phyloP scores from a whole-genome alignment of 2,113 vertebrate species.

The Caloenas nicobarica region DNA sequence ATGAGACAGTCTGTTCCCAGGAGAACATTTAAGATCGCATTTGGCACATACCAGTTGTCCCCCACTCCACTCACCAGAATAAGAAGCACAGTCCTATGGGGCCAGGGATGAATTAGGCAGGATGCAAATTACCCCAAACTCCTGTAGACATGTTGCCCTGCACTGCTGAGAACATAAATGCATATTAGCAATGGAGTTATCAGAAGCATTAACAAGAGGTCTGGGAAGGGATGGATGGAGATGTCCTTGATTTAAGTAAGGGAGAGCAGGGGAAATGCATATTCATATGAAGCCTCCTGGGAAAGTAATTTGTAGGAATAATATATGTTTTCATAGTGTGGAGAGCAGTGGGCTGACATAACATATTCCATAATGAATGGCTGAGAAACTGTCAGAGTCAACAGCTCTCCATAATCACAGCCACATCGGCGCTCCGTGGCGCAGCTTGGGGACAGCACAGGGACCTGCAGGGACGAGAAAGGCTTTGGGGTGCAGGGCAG shows the following conservation, averaged over 20 bases:
- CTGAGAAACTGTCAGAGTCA: background rate
- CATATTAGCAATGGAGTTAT: background rate
- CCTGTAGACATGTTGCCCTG: background rate
- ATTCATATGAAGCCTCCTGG: background rate
- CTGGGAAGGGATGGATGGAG: background rate
- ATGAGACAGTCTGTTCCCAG: background rate
- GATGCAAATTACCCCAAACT: background rate
- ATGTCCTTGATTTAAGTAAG: background rate
- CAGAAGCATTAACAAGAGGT: background rate
- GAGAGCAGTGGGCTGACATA: background rate
- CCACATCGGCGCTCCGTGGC: accelerated
- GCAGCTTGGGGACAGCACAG: background rate
- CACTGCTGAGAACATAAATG: background rate
- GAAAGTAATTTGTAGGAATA: slow-evolving; percentile 14
- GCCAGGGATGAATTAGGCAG: background rate
- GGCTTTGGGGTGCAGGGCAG: background rate
- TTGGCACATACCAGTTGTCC: background rate
- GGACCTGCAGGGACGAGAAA: background rate
- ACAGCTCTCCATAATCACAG: background rate
- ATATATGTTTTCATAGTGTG: background rate
- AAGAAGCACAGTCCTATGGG: background rate
- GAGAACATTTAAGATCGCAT: background rate
- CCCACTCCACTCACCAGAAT: background rate
- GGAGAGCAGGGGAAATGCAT: background rate
- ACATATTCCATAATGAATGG: background rate